A percentile compares a stretch with the other conserved stretches of the same genome.
These are phyloP conservation scores for Drosophila setosimentum DNA, from an alignment of 2,888 invertebrate genomes.

Conservation along the genomic window DNA sequence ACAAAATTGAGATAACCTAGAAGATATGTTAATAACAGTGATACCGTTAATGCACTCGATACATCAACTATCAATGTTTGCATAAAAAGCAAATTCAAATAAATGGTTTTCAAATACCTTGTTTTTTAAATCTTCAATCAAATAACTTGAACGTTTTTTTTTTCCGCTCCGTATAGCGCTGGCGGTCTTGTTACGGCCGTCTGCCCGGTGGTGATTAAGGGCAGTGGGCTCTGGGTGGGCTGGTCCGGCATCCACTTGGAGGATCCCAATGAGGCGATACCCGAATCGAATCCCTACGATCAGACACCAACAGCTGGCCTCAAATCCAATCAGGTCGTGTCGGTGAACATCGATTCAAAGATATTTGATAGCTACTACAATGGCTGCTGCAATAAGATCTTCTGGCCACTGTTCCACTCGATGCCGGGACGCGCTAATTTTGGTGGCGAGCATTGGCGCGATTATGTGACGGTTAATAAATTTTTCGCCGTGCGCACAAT, in stretches of 20 bases:
- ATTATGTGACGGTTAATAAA: constrained; percentile 92
- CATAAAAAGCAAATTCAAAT: background rate
- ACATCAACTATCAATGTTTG: background rate
- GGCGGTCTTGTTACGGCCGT: constrained; percentile 96
- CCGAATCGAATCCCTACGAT: constrained; percentile 94
- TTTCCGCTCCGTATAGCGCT: constrained; percentile 88
- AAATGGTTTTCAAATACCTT: background rate
- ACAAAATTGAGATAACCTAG: background rate
- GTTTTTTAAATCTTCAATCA: background rate
- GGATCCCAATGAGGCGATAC: constrained; percentile 91
- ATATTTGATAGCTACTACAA: constrained; percentile 95
- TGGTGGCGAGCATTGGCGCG: constrained; percentile 92
- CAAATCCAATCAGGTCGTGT: constrained; percentile 92
- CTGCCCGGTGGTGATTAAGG: constrained; percentile 94
- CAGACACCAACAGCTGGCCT: constrained; percentile 94
- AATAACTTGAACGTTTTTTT: background rate
- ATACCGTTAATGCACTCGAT: background rate
- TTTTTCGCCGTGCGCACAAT: constrained; percentile 93
- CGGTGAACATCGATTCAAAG: constrained; percentile 91
- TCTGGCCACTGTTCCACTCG: constrained; percentile 96
- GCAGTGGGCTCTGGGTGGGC: constrained; percentile 95
- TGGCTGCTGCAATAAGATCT: constrained; percentile 96
- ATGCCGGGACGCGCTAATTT: constrained; percentile 96
- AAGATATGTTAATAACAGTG: background rate
- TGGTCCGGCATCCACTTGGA: constrained; percentile 95